These are phyloP conservation scores for Apotomis turbidana DNA, from an alignment of 2,888 invertebrate species.

Conservation along the genomic window DNA sequence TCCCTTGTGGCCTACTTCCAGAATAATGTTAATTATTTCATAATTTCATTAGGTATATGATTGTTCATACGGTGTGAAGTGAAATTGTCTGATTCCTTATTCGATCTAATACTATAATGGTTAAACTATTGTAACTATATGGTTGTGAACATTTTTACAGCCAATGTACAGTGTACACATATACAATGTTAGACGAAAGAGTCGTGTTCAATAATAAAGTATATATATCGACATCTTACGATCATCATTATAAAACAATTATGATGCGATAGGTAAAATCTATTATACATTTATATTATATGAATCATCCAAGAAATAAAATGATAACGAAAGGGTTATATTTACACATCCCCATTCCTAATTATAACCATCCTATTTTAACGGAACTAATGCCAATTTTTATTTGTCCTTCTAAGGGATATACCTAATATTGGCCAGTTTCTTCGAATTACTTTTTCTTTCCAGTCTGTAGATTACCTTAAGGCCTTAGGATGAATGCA, in stretches of 20 bases:
- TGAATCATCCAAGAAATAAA: too few relatives aligned
- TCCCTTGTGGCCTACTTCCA: too few relatives aligned
- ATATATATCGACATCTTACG: too few relatives aligned
- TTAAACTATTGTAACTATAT: neutral
- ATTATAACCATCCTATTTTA: too few relatives aligned
- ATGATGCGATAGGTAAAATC: too few relatives aligned
- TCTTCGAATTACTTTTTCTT: neutral
- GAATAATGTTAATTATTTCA: too few relatives aligned
- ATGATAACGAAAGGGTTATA: too few relatives aligned
- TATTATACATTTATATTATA: too few relatives aligned
- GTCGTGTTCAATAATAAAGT: too few relatives aligned
- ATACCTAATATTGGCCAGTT: neutral
- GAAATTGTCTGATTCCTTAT: neutral
- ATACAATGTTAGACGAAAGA: neutral
- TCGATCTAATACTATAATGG: neutral
- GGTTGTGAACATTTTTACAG: neutral
- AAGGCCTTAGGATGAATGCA: constrained; percentile 18
- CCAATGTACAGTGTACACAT: neutral
- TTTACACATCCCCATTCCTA: too few relatives aligned
- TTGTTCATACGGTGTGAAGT: neutral
- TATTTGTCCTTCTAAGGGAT: neutral
- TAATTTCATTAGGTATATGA: too few relatives aligned
- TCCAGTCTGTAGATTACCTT: constrained; percentile 28
- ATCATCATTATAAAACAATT: too few relatives aligned
- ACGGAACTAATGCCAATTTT: neutral